Base-by-base conservation (phyloP, 2,797 vertebrate species). In the Pipistrellus pygmaeus region DNA sequence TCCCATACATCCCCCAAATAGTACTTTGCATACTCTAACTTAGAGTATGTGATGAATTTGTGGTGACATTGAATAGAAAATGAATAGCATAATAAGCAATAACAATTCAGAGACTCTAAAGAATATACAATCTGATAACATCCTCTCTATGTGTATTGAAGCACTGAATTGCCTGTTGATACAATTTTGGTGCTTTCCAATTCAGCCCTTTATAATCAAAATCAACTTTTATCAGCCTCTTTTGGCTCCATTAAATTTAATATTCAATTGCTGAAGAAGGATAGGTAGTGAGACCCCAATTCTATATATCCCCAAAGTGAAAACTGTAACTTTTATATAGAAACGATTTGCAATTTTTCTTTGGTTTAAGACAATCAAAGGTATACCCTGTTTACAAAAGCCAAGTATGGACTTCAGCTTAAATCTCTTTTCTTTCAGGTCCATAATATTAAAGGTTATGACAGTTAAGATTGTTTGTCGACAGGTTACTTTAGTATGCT, bases 1-100 rank as follows among this genome's bases (percentile, higher is more conserved):
- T 6, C 2, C 11, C 5, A 48, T 8, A 25, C 44, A 53, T 44
- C 14, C 30, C 48, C 10, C 32, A 72, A 83, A n/a, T 66, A 55
- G 7, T 71, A 25, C 5, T 93, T 75, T 20, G 25, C 35, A 27
- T 48, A 55, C 20, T 15, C 8, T 66, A 44, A 76, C 35, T 85
- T 92, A 76, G n/a, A 78, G 10, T 68, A 30, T 57, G 4, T 64
- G n/a, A 85, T 64, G 18, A 46, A 82, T 46, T 81, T 89, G 6
- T 57, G 75, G 35, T 68, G 75, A 35, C 35, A 84, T 14, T 76
- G 60, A 77, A 82, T 85, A 62, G 35, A 88, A 84, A 94, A 44
- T 71, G 51, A 89, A 69, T 30, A 85, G 25, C 20, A 30, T 41
- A 71, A 41, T 12, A 32, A 82, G 27, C 9, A 80, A n/a, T 73